Evolutionary conservation across 2,888 invertebrate species (phyloP).

Genomic region (Resseliella maxima): DNA sequence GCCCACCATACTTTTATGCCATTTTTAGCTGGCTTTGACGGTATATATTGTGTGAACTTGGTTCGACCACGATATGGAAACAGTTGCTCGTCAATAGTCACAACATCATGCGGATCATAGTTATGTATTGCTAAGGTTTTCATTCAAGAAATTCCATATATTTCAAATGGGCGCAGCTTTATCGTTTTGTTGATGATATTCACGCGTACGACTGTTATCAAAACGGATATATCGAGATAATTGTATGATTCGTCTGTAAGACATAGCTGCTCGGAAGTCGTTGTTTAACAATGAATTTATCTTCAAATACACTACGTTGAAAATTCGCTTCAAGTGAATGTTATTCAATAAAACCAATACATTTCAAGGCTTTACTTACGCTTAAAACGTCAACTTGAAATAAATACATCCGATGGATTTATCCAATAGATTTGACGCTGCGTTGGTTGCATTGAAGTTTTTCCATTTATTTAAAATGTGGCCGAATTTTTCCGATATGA

Average conservation of each 20-base stretch:
- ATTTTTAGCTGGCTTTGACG: conserved; percentile 61
- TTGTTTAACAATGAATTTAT: too few species aligned
- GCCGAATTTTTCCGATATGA: too few species aligned
- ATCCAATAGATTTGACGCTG: too few species aligned
- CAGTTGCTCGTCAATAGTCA: conserved; percentile 62
- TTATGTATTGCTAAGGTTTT: conserved; percentile 61
- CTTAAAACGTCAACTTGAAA: too few species aligned
- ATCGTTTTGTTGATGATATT: conserved; percentile 60
- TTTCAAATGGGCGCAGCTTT: conserved; percentile 61
- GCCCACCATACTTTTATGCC: conserved; percentile 62
- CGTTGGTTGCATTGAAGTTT: too few species aligned
- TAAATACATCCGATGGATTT: too few species aligned
- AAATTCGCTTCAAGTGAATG: too few species aligned
- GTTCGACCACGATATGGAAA: conserved; percentile 61
- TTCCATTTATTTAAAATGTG: too few species aligned
- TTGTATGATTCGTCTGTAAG: conserved; percentile 59
- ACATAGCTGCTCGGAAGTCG: conserved; percentile 60
- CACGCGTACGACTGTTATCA: conserved; percentile 61
- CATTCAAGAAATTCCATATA: conserved; percentile 62
- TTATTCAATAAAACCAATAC: too few species aligned
- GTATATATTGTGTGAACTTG: conserved; percentile 61
- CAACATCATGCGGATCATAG: conserved; percentile 61
- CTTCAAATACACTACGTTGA: too few species aligned
- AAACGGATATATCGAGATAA: conserved; percentile 62
- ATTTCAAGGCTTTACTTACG: too few species aligned